Evolutionary conservation across 1,140 invertebrate species (phyloP).

Genomic region (Papilio polytes): DNA sequence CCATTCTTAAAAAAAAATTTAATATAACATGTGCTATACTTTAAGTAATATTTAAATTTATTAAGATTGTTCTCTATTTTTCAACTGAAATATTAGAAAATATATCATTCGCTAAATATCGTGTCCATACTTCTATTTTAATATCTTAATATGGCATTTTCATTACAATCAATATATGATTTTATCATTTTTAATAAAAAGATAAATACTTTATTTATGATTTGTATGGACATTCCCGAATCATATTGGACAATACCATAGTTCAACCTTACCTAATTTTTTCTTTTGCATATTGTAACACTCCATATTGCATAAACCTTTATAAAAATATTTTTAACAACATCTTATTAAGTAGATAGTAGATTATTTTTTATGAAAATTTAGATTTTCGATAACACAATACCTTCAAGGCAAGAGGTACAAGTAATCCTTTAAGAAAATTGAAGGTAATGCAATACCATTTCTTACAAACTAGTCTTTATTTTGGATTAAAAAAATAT

Average conservation of each 20-base stretch:
- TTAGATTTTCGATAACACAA: neutral
- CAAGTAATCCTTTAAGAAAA: slow-evolving; percentile 2
- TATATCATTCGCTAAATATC: no score
- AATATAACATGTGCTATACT: no score
- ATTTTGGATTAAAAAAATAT: neutral
- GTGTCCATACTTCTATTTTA: neutral
- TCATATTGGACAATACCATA: neutral
- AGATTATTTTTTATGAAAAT: slow-evolving; percentile 6
- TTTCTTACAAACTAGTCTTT: neutral
- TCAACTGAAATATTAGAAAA: no score
- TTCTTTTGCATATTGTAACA: neutral
- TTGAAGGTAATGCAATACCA: neutral
- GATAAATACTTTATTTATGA: neutral
- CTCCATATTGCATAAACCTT: neutral
- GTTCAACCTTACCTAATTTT: neutral
- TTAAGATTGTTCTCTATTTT: no score
- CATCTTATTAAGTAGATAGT: neutral
- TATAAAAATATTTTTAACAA: slow-evolving; percentile 14
- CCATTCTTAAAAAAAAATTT: no score
- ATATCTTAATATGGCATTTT: neutral
- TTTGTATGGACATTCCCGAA: neutral
- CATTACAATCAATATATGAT: neutral
- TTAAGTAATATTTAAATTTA: no score
- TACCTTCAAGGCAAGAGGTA: slow-evolving; percentile 19
- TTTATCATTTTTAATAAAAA: neutral